Conservation (phyloP, 92 coral and sea anemone species). For the Parazoanthus darwini region DNA sequence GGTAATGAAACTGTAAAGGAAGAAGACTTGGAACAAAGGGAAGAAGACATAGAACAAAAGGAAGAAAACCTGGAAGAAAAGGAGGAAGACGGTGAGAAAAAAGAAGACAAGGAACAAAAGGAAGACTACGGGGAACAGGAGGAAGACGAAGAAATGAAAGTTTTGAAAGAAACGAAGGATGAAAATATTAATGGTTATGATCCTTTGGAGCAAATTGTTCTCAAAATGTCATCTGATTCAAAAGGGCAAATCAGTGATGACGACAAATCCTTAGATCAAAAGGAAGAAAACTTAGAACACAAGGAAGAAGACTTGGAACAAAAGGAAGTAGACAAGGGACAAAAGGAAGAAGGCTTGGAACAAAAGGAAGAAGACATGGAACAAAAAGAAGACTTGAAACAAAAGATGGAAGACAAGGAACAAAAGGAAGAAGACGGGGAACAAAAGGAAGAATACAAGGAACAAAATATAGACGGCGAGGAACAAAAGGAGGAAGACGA, state of each 20-base stretch:
- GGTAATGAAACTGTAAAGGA: not conserved
- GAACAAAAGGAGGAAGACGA: no score
- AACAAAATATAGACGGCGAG: not conserved
- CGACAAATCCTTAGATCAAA: not conserved
- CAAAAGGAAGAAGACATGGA: not conserved
- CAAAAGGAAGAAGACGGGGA: not conserved
- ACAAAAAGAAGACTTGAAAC: not conserved
- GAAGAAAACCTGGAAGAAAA: slow-evolving; percentile 1
- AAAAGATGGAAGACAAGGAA: not conserved
- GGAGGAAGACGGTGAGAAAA: slow-evolving; percentile 54
- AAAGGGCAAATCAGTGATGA: not conserved
- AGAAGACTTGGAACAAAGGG: slow-evolving; percentile 23
- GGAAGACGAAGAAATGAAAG: not conserved
- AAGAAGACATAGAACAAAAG: not conserved
- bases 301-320: no score
- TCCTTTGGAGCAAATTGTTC: slow-evolving; percentile 39
- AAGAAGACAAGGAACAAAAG: not conserved
- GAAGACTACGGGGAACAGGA: no score
- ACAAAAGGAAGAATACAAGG: slow-evolving; percentile 10
- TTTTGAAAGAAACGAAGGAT: not conserved
- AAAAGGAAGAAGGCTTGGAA: not conserved
- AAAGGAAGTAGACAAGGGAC: not conserved
- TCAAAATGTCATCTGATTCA: not conserved
- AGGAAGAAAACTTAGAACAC: not conserved
- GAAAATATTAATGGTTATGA: slow-evolving; percentile 12